Percentiles rank a stretch among this genome's conserved stretches.
phyloP scores from a whole-genome alignment of 2,888 invertebrate species.

The Macropis europaea region DNA sequence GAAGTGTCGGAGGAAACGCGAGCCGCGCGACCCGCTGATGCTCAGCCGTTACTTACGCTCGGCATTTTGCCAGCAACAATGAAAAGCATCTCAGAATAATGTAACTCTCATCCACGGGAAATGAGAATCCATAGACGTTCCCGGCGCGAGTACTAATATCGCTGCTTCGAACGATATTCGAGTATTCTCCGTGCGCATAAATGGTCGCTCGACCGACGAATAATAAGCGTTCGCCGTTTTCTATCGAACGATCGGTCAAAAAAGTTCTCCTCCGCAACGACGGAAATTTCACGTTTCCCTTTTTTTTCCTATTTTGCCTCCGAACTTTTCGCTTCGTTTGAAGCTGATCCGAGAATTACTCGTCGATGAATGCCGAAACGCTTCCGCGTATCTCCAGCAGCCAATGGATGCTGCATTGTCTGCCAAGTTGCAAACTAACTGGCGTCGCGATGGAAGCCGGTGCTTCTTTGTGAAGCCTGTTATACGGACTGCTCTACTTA shows the following conservation, averaged over 20 bases:
- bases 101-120: slow-evolving; percentile 58
- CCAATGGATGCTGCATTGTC: neutral
- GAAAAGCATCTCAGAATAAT: slow-evolving; percentile 67
- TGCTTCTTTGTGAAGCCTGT: neutral
- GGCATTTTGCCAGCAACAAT: slow-evolving; percentile 72
- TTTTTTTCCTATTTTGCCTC: slow-evolving; percentile 3
- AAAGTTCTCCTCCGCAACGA: slow-evolving; percentile 13
- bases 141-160: slow-evolving; percentile 28
- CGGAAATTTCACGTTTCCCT: no score
- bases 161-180: slow-evolving; percentile 36
- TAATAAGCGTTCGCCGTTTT: slow-evolving; percentile 15
- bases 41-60: slow-evolving; percentile 63
- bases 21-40: slow-evolving; percentile 49
- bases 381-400: neutral
- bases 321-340: neutral
- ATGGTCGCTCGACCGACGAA: slow-evolving; percentile 15
- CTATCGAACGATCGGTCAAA: slow-evolving; percentile 21
- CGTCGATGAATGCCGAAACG: slow-evolving; percentile 15
- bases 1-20: slow-evolving; percentile 54
- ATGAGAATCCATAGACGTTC: slow-evolving; percentile 55
- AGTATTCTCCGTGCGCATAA: slow-evolving; percentile 19
- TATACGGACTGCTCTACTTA: neutral
- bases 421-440: slow-evolving; percentile 44
- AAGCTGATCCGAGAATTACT: slow-evolving; percentile 7
- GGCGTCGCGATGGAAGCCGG: slow-evolving; percentile 21